Conservation (phyloP, 2,888 invertebrate species). For the Drosophila vallismaia region DNA sequence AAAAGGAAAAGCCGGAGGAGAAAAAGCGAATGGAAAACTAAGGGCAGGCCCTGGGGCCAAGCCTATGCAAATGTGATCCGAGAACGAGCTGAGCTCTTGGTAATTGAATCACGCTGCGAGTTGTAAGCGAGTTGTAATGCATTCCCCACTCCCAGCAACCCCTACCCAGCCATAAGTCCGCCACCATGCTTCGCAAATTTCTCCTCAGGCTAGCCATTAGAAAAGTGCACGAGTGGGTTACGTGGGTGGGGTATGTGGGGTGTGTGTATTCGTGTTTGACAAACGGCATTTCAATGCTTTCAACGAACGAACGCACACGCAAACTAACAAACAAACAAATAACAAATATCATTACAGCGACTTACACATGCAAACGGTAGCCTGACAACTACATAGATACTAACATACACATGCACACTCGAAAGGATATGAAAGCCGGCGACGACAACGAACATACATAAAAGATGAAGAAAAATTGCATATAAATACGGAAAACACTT, state of each 20-base stretch:
- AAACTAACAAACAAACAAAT: slow-evolving; percentile 48
- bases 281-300: slow-evolving; percentile 73
- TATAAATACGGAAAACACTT: slow-evolving; percentile 64
- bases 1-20: neutral
- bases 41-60: slow-evolving; percentile 47
- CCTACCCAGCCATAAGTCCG: too few relatives aligned
- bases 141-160: slow-evolving; percentile 12
- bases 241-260: neutral
- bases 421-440: slow-evolving; percentile 73
- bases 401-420: slow-evolving; percentile 56
- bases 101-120: slow-evolving; percentile 75
- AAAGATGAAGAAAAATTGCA: slow-evolving; percentile 77
- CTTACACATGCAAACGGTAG: slow-evolving; percentile 72
- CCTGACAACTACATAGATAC: slow-evolving; percentile 62
- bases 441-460: slow-evolving; percentile 73
- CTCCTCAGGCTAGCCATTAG: slow-evolving; percentile 54
- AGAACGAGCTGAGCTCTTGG: slow-evolving; percentile 63
- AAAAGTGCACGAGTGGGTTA: slow-evolving; percentile 63
- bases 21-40: slow-evolving; percentile 10
- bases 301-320: slow-evolving; percentile 65
- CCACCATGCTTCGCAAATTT: neutral
- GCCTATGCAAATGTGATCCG: slow-evolving; percentile 67
- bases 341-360: slow-evolving; percentile 76
- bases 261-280: slow-evolving; percentile 44
- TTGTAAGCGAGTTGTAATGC: slow-evolving; percentile 72